Conservation (phyloP, 2,113 vertebrate species). For the Azemiops feae region DNA sequence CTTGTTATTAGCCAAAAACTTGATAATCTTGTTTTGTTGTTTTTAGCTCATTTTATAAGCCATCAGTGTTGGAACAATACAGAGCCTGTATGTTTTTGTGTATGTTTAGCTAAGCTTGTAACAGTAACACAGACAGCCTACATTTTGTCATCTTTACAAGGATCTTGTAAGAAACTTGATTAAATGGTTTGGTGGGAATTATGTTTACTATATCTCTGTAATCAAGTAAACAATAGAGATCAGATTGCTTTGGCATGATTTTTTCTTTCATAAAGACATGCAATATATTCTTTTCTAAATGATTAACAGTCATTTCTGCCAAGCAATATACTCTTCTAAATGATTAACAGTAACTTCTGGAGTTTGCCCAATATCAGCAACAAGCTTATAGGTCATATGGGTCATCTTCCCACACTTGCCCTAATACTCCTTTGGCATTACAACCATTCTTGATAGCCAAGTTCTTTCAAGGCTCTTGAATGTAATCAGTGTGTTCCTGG, state of each 20-base stretch:
- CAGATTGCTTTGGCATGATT: background rate
- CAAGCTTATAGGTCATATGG: background rate
- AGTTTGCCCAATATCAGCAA: background rate
- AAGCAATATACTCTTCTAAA: background rate
- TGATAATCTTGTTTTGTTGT: background rate
- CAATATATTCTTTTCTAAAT: background rate
- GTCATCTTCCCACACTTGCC: background rate
- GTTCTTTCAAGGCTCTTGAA: background rate
- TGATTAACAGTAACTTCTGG: background rate
- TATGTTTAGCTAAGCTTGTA: background rate
- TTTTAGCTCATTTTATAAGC: background rate
- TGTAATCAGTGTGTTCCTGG: background rate
- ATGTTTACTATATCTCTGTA: background rate
- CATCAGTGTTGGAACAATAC: background rate
- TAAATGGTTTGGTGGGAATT: background rate
- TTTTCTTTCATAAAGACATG: background rate
- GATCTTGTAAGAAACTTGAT: background rate
- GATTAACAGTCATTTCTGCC: background rate
- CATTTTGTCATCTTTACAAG: background rate
- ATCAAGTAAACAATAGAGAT: background rate
- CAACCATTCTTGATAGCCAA: background rate
- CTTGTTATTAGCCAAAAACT: background rate
- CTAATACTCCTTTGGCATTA: background rate
- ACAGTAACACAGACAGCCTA: background rate
- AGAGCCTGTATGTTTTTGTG: background rate